These are phyloP conservation scores for Rotaria sp. DNA, from an alignment of 2,888 invertebrate genomes.

Conservation along the genomic window DNA sequence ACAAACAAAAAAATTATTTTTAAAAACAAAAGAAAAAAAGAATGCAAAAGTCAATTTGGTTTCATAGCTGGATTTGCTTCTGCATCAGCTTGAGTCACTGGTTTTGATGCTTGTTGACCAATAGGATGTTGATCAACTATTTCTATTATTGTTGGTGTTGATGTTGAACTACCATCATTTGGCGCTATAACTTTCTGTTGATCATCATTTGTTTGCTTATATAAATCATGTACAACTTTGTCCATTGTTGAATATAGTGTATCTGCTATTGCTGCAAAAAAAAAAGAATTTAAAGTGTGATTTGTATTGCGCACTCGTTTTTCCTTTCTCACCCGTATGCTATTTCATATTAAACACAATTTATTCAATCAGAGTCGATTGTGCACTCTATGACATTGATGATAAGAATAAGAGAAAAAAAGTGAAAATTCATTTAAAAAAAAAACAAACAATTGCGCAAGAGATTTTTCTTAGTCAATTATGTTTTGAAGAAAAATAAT, in stretches of 20 bases:
- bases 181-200: not conserved
- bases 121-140: not conserved
- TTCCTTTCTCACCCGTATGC: not conserved
- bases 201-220: not conserved
- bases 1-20: not conserved
- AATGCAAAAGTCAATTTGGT: not conserved
- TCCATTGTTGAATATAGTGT: not conserved
- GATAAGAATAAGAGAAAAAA: not conserved
- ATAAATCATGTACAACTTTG: not conserved
- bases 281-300: not conserved
- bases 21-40: not conserved
- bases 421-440: not conserved
- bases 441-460: not conserved
- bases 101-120: not conserved
- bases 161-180: not conserved
- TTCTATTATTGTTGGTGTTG: not conserved
- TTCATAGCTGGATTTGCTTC: not conserved
- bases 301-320: not conserved
- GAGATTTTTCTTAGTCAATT: not conserved
- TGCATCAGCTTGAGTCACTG: not conserved
- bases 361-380: not conserved
- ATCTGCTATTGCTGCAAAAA: too few relatives aligned
- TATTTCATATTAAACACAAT: not conserved
- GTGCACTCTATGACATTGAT: not conserved
- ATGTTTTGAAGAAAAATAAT: not conserved